Evolutionary conservation across 2,797 vertebrate genomes (phyloP), one percentile per base, ranked within the genome.

Genomic region (Falco columbarius): DNA sequence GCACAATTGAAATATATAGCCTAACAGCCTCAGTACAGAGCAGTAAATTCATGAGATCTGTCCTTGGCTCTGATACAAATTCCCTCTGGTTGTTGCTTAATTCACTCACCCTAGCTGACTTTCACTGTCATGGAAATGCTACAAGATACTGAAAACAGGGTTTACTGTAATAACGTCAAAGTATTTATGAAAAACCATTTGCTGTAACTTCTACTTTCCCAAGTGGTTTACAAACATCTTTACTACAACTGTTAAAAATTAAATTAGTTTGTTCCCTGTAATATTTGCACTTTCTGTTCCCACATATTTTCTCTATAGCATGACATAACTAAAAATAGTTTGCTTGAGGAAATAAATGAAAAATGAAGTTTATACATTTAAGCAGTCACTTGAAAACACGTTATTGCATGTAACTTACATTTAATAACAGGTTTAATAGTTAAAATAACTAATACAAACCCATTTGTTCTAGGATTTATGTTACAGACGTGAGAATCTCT

Each of bases 401-500:
- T 5, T 34, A 47, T 68, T 68, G 0, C 8, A 42, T 38, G 29
- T 10, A 15, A 73, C 9, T 72, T 68, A 47, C 29, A 6, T 36
- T 30, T 36, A 70, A 27, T n/a, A 52, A 59, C 30, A 89, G 10
- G 4, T 6, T 47, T 76, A 77, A 46, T 26, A 42, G 8, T 26
- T 74, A 54, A 85, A 65, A 63, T 34, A 52, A 44, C 10, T 40
- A 68, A 61, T 19, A 26, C 14, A 47, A 22, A 55, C 9, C 1
- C 17, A 73, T 4, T 42, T 73, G 40, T 42, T 40, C 32, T 21
- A 42, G 21, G 6, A 42, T 82, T 71, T 65, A 17, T 47, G 4
- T 27, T 68, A 47, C 0, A 1, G 15, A 40, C 9, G 10, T 22
- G 1, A 24, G 7, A 56, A 3, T 59, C 27, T 63, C 54, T 63